Conservation (phyloP, 2,113 vertebrate species). For the Dromaius novaehollandiae region DNA sequence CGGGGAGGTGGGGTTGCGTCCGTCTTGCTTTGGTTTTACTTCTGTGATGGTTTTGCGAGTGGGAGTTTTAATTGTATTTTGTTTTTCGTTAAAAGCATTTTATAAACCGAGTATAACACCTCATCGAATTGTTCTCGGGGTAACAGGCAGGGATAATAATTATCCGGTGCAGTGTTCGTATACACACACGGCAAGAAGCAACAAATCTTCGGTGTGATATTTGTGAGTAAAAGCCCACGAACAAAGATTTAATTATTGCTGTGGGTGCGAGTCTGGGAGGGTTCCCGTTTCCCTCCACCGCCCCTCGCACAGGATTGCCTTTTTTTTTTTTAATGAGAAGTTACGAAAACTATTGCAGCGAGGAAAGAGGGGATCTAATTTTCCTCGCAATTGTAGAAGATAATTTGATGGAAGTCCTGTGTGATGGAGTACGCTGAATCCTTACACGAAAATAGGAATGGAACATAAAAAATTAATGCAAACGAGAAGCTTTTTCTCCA, state of each 20-base stretch:
- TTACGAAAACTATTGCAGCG: not conserved
- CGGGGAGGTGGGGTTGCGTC: conserved; percentile 3
- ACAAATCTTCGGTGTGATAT: conserved; percentile 15
- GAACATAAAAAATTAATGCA: conserved; percentile 28
- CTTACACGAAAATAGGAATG: not conserved
- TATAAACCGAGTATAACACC: conserved; percentile 43
- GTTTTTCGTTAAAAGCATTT: conserved; percentile 60
- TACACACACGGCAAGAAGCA: not conserved
- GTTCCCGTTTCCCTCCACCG: not conserved
- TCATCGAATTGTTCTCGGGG: conserved; percentile 43
- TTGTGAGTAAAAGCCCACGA: conserved; percentile 13
- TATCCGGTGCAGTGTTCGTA: not conserved
- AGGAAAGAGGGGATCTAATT: not conserved
- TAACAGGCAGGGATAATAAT: not conserved
- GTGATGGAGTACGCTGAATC: not conserved
- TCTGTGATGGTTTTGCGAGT: conserved; percentile 58
- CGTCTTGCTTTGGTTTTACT: conserved; percentile 32
- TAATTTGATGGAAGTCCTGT: not conserved
- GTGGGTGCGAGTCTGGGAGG: not conserved
- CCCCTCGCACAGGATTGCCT: not conserved
- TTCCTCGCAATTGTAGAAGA: not conserved
- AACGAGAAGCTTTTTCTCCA: not conserved
- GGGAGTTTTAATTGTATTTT: conserved; percentile 66
- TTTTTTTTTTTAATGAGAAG: not conserved
- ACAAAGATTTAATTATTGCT: conserved; percentile 27